Evolutionary conservation across 1,140 invertebrate species (phyloP).

Genomic region (Tetragonula clypearis): DNA sequence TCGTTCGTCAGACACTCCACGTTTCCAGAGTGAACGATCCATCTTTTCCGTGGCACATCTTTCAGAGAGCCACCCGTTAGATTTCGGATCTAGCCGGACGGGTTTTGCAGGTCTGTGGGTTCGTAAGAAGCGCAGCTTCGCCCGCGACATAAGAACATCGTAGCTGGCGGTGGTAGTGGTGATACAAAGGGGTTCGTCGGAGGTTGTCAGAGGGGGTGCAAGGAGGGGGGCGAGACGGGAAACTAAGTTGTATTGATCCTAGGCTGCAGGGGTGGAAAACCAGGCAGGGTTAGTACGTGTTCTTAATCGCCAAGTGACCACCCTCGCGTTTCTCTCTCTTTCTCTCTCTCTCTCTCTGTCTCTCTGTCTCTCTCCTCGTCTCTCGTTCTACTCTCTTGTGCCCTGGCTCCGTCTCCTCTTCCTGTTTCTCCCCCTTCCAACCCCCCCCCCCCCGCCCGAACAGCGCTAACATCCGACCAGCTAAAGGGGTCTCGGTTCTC

Average conservation of each 20-base stretch:
- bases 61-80: constrained; percentile 54
- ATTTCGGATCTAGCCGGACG: constrained; percentile 42
- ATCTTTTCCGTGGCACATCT: not conserved
- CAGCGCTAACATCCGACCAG: constrained; percentile 65
- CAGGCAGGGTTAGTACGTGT: constrained; percentile 82
- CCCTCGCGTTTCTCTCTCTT: constrained; percentile 75
- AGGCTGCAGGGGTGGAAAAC: constrained; percentile 80
- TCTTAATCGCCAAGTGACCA: constrained; percentile 83
- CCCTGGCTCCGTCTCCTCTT: constrained; percentile 38
- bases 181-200: constrained; percentile 55
- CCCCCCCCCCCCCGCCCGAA: constrained; percentile 55
- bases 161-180: constrained; percentile 57
- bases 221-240: constrained; percentile 75
- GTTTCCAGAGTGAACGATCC: not conserved
- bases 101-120: constrained; percentile 60
- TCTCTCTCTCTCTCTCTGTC: constrained; percentile 47
- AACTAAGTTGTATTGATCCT: constrained; percentile 83
- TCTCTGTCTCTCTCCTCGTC: constrained; percentile 25
- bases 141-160: constrained; percentile 81
- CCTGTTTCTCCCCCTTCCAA: constrained; percentile 63
- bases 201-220: constrained; percentile 63
- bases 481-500: constrained; percentile 75
- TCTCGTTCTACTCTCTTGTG: constrained; percentile 43
- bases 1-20: not conserved
- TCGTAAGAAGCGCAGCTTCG: constrained; percentile 78